Evolutionary conservation across 1,140 invertebrate species (phyloP).

Genomic region (Ladona fulva): DNA sequence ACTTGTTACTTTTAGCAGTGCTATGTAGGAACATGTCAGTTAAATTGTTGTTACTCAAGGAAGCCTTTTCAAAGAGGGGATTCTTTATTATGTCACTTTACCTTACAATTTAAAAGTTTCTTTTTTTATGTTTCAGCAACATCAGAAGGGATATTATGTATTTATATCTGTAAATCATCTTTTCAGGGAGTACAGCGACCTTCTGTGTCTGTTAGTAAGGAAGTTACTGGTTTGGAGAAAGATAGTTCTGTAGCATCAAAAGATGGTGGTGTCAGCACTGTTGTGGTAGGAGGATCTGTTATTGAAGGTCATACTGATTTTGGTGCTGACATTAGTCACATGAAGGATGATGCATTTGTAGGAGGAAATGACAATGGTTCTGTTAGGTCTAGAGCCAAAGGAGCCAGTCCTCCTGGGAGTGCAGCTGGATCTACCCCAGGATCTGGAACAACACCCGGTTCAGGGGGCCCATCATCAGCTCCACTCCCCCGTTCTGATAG

Average conservation of each 20-base stretch:
- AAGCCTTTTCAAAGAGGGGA: no score
- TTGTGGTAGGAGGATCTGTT: background rate
- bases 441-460: background rate
- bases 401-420: background rate
- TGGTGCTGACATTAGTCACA: background rate
- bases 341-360: background rate
- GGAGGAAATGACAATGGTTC: background rate
- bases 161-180: no score
- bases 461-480: background rate
- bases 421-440: background rate
- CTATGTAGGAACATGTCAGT: no score
- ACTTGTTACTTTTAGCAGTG: no score
- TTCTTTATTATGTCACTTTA: no score
- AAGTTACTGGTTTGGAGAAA: background rate
- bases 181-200: background rate
- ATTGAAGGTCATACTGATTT: background rate
- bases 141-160: no score
- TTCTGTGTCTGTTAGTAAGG: background rate
- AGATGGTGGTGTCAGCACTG: background rate
- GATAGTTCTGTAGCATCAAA: background rate
- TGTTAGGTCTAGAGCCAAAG: background rate
- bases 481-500: constrained; percentile 60
- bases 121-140: no score
- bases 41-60: no score
- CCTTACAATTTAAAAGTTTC: no score